These are phyloP conservation scores for Eulemur coronatus DNA, from an alignment of 2,797 vertebrate species.

Conservation along the genomic window DNA sequence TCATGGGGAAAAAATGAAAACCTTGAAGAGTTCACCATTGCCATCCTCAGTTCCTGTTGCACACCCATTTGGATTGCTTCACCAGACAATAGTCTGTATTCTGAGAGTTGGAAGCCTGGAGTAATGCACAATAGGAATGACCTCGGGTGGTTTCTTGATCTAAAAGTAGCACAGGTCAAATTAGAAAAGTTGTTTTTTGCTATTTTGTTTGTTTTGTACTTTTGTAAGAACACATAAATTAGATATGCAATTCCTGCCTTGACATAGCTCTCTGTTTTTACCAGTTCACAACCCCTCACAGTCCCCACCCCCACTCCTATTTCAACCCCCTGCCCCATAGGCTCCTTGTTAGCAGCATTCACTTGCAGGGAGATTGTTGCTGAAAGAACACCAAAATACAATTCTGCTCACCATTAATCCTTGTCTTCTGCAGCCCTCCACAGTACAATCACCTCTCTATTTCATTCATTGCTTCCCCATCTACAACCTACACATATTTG, in stretches of 20 bases:
- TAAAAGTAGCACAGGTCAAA: slow-evolving; percentile 54
- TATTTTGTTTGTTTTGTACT: slow-evolving; percentile 56
- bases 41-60: not conserved
- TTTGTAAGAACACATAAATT: slow-evolving; percentile 53
- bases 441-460: slow-evolving; percentile 79
- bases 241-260: slow-evolving; percentile 43
- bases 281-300: not conserved
- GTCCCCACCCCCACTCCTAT: not conserved
- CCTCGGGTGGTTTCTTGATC: not conserved
- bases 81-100: not conserved
- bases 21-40: not conserved
- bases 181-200: slow-evolving; percentile 30
- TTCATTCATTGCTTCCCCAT: slow-evolving; percentile 56
- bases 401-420: slow-evolving; percentile 81
- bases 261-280: slow-evolving; percentile 63
- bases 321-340: slow-evolving; percentile 40
- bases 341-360: slow-evolving; percentile 71
- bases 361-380: slow-evolving; percentile 69
- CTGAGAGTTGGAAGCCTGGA: not conserved
- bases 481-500: slow-evolving; percentile 63
- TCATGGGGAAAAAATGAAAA: not conserved
- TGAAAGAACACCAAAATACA: slow-evolving; percentile 78
- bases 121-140: not conserved
- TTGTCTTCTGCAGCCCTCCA: slow-evolving; percentile 79
- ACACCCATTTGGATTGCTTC: not conserved